Conservation (phyloP, 1,140 invertebrate species). For the Musca vetustissima region DNA sequence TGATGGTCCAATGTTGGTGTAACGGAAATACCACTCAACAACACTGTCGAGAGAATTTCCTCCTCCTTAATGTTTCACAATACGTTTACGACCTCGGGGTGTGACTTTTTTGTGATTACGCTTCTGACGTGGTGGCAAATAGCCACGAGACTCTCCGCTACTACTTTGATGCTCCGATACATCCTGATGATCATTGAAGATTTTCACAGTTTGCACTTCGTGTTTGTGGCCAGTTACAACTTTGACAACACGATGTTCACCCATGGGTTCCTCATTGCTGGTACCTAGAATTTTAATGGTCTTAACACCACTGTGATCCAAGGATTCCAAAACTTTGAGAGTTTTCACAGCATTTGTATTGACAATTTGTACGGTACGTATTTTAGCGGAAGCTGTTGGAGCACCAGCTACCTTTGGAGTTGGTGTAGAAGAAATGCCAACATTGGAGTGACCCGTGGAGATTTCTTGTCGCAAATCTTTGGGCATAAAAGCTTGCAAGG, state of each 20-base stretch:
- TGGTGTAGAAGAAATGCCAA: neutral
- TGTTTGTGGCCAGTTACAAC: slow-evolving; percentile 36
- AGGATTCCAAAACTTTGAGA: slow-evolving; percentile 43
- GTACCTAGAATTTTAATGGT: slow-evolving; percentile 47
- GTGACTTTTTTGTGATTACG: neutral
- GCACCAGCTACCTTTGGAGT: neutral
- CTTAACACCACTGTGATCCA: slow-evolving; percentile 43
- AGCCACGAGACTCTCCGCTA: neutral
- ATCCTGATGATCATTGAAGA: slow-evolving; percentile 41
- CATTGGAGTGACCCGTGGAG: neutral
- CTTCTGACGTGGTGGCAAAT: slow-evolving; percentile 19
- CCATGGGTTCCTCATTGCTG: slow-evolving; percentile 41
- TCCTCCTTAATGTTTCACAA: neutral
- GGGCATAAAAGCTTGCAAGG: slow-evolving; percentile 48
- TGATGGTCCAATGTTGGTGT: neutral
- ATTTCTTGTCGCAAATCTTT: slow-evolving; percentile 37
- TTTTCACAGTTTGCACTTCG: slow-evolving; percentile 43
- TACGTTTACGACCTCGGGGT: neutral
- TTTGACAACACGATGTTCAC: slow-evolving; percentile 42
- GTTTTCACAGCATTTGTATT: slow-evolving; percentile 40
- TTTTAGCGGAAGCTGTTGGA: slow-evolving; percentile 15
- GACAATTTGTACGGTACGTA: slow-evolving; percentile 48
- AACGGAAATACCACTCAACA: neutral
- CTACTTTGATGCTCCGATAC: neutral
- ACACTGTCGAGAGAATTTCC: neutral